Percentiles rank a stretch among this genome's conserved stretches.
These are phyloP conservation scores for Murina feae DNA, from an alignment of 2,113 vertebrate genomes.

Conservation along the genomic window DNA sequence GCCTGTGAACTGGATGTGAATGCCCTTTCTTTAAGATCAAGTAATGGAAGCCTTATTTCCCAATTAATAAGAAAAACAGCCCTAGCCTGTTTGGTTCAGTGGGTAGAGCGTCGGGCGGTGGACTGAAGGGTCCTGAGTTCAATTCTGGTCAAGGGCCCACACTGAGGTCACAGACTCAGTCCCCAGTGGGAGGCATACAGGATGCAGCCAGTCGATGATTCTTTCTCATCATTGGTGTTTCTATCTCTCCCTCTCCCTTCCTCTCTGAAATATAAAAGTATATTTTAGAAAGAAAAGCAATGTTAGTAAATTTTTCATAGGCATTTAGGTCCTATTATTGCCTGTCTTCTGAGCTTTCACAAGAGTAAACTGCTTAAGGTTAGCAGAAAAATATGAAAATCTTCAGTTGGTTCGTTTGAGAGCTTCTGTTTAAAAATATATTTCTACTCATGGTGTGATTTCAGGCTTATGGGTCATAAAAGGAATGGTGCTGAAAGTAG, in stretches of 20 bases:
- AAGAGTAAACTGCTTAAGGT: constrained; percentile 4
- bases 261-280: no score
- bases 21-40: not conserved
- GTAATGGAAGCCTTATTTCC: not conserved
- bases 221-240: no score
- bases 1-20: not conserved
- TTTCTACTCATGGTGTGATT: not conserved
- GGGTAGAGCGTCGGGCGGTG: no score
- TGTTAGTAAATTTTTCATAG: not conserved
- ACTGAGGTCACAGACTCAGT: no score
- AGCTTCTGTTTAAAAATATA: constrained; percentile 28
- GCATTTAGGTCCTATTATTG: not conserved
- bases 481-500: not conserved
- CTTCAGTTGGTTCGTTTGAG: constrained; percentile 17
- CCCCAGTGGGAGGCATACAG: no score
- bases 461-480: not conserved
- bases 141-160: no score
- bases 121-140: no score
- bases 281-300: no score
- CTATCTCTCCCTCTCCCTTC: no score
- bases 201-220: no score
- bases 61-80: not conserved
- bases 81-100: no score
- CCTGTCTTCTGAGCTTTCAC: constrained; percentile 2
- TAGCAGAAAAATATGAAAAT: constrained; percentile 40